Evolutionary conservation across 2,888 invertebrate genomes (phyloP).

Genomic region (Encarsia formosa): DNA sequence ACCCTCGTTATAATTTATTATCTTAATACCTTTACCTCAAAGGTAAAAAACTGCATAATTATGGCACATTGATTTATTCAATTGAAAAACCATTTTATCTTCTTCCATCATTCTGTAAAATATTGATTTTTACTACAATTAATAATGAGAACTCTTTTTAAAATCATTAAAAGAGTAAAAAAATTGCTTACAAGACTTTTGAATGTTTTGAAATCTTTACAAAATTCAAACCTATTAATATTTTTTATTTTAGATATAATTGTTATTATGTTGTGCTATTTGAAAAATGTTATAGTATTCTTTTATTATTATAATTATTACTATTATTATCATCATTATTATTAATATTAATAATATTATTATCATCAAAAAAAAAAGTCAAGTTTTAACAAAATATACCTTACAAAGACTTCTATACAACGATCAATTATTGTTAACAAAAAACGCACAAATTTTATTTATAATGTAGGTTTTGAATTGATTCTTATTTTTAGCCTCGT

Average conservation of each 20-base stretch:
- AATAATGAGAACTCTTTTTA: no score
- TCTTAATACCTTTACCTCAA: slow-evolving; percentile 30
- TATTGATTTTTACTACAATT: slow-evolving; percentile 23
- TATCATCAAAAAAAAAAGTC: slow-evolving; percentile 22
- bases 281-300: slow-evolving; percentile 37
- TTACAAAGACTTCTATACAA: slow-evolving; percentile 27
- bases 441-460: slow-evolving; percentile 26
- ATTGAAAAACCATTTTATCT: slow-evolving; percentile 10
- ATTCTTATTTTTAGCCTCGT: slow-evolving; percentile 19
- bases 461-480: slow-evolving; percentile 9
- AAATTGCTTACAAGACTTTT: slow-evolving; percentile 22
- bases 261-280: slow-evolving; percentile 34
- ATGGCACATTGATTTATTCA: slow-evolving; percentile 15
- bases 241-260: slow-evolving; percentile 28
- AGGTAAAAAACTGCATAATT: slow-evolving; percentile 20
- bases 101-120: slow-evolving; percentile 16
- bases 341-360: no score
- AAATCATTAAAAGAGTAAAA: slow-evolving; percentile 30
- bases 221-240: slow-evolving; percentile 25
- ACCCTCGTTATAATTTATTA: slow-evolving; percentile 35
- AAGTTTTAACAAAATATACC: slow-evolving; percentile 27
- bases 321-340: no score
- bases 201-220: slow-evolving; percentile 24
- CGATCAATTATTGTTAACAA: slow-evolving; percentile 19
- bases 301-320: no score